Conservation (phyloP, 1,140 invertebrate genomes). For the Leptoteleia sp. region DNA sequence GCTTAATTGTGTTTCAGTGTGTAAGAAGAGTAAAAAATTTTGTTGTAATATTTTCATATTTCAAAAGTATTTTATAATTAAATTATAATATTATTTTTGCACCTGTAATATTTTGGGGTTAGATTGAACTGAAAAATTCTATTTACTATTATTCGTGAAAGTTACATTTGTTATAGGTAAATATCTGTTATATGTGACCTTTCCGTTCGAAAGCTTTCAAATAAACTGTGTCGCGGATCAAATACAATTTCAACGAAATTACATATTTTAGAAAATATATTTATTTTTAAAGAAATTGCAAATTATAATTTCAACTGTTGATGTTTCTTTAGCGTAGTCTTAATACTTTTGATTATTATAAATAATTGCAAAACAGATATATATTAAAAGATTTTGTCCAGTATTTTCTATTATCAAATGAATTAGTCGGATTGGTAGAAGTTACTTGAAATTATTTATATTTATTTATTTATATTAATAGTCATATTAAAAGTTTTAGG, state of each 20-base stretch:
- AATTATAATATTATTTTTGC: no score
- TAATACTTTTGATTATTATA: no score
- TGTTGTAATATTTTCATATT: no score
- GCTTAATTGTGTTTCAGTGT: not conserved
- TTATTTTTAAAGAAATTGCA: not conserved
- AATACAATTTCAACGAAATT: conserved; percentile 2
- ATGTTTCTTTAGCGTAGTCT: no score
- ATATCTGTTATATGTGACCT: conserved; percentile 14
- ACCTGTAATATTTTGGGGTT: not conserved
- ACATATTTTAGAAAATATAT: not conserved
- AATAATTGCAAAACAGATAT: no score
- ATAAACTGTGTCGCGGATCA: conserved; percentile 22
- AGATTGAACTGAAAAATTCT: not conserved
- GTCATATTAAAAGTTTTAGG: conserved; percentile 46
- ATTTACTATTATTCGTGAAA: conserved; percentile 11
- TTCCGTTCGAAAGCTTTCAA: conserved; percentile 10
- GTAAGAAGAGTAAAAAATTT: not conserved
- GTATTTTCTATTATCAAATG: conserved; percentile 19
- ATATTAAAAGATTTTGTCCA: not conserved
- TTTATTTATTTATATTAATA: conserved; percentile 45
- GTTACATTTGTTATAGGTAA: conserved; percentile 5
- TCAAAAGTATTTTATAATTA: no score
- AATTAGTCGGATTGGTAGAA: no score
- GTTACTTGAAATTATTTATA: conserved; percentile 43
- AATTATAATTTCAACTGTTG: no score